Evolutionary conservation across 2,113 vertebrate genomes (phyloP).

Genomic region (Platichthys flesus): DNA sequence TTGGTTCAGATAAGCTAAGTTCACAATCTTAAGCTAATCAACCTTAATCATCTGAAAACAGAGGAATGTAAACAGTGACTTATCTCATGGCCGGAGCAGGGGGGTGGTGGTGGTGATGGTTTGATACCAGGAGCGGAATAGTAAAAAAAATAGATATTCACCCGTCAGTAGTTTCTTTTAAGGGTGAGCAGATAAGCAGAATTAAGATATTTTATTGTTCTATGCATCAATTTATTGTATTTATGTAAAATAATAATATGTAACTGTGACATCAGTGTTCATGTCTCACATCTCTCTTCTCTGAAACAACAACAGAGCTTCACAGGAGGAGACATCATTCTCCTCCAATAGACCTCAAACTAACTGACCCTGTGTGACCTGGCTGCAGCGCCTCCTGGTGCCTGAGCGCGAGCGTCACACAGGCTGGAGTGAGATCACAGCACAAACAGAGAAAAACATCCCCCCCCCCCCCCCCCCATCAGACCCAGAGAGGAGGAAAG

Average conservation of each 20-base stretch:
- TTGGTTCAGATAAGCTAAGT: conserved; percentile 67
- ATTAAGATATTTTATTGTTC: conserved; percentile 2
- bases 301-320: not conserved
- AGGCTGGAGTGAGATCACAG: conserved; percentile 29
- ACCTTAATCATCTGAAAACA: conserved; percentile 41
- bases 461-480: too few species aligned
- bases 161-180: not conserved
- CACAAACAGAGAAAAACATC: not conserved
- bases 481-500: not conserved
- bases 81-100: conserved; percentile 11
- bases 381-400: conserved; percentile 36
- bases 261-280: too few species aligned
- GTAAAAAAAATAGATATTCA: conserved; percentile 1
- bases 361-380: not conserved
- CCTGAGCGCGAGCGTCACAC: conserved; percentile 13
- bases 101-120: too few species aligned
- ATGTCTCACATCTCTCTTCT: too few species aligned
- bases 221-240: not conserved
- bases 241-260: not conserved
- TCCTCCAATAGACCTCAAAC: not conserved
- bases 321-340: conserved; percentile 3
- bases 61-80: conserved; percentile 56
- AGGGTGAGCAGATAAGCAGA: too few species aligned
- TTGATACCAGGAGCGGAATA: not conserved
- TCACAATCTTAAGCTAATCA: conserved; percentile 56